Percentiles rank a stretch among this genome's conserved stretches.
Conservation (phyloP, 2,888 invertebrate species). For the Flabesymbios commensalis region DNA sequence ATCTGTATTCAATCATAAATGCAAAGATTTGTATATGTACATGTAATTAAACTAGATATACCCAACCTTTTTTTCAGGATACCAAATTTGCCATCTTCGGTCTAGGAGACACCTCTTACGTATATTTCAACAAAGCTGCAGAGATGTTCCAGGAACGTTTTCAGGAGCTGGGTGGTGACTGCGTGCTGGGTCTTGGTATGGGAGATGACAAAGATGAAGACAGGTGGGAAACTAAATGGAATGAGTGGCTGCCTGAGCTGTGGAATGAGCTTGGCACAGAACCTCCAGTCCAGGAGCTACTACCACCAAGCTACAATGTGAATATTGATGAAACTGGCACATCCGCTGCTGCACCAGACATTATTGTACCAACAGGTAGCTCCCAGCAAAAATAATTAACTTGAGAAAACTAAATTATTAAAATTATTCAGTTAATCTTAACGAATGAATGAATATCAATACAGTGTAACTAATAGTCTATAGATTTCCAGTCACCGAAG, state of each 20-base stretch:
- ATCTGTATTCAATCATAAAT: too few species aligned
- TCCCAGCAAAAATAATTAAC: too few species aligned
- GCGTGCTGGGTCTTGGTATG: constrained; percentile 23
- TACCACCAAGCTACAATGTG: constrained; percentile 28
- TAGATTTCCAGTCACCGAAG: too few species aligned
- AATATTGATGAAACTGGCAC: constrained; percentile 13
- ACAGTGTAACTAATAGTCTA: neutral
- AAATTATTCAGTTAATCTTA: too few species aligned
- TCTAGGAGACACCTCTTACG: constrained; percentile 31
- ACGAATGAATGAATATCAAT: neutral
- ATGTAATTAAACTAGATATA: too few species aligned
- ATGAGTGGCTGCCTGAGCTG: constrained; percentile 34
- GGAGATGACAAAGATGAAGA: constrained; percentile 34
- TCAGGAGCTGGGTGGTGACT: constrained; percentile 24
- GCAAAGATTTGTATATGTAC: too few species aligned
- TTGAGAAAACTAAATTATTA: too few species aligned
- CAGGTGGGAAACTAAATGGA: constrained; percentile 26
- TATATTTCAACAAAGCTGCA: constrained; percentile 33
- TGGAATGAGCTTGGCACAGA: constrained; percentile 35
- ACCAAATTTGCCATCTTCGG: constrained; percentile 31
- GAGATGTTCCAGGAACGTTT: constrained; percentile 28
- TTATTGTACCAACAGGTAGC: constrained; percentile 25
- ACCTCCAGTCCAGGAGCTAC: constrained; percentile 28
- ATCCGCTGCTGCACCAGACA: constrained; percentile 17
- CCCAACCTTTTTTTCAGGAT: too few species aligned